Percentiles rank a stretch among this genome's conserved stretches.
These are phyloP conservation scores for Deladenus siricidicola DNA, from an alignment of 2,888 invertebrate genomes.

Conservation along the genomic window DNA sequence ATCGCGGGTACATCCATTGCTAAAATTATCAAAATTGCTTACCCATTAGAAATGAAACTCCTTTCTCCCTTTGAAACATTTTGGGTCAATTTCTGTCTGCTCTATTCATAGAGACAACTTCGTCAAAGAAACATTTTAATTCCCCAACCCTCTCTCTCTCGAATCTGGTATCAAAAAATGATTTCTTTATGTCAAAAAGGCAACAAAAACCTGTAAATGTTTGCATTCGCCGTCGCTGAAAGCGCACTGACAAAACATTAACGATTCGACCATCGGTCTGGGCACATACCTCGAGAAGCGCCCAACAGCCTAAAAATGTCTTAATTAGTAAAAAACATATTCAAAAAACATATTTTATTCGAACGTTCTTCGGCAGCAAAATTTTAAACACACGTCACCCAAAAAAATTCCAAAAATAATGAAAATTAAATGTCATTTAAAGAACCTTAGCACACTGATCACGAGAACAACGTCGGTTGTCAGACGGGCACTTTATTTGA, in stretches of 20 bases:
- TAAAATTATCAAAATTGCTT: slow-evolving; percentile 21
- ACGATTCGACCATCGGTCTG: slow-evolving; percentile 34
- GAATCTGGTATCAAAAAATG: no score
- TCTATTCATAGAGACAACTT: no score
- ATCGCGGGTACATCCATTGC: slow-evolving; percentile 45
- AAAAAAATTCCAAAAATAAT: slow-evolving; percentile 5
- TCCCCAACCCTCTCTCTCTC: no score
- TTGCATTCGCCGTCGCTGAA: slow-evolving; percentile 35
- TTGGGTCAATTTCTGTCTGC: no score
- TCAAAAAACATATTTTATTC: neutral
- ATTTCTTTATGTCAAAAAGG: neutral
- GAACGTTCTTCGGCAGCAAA: slow-evolving; percentile 1
- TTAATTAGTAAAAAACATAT: neutral
- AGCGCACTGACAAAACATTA: slow-evolving; percentile 48
- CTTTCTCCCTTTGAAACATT: no score
- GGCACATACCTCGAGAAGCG: slow-evolving; percentile 44
- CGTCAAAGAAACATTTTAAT: no score
- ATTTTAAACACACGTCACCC: neutral
- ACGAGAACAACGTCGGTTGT: slow-evolving; percentile 25
- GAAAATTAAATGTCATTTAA: neutral
- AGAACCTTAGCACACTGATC: slow-evolving; percentile 41
- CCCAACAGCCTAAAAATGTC: slow-evolving; percentile 37
- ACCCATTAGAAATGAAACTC: no score
- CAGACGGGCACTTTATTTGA: slow-evolving; percentile 30
- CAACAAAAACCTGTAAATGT: slow-evolving; percentile 39